Evolutionary conservation across 2,113 vertebrate species (phyloP), one percentile per base, ranked within the genome.

Genomic region (Dromaius novaehollandiae): DNA sequence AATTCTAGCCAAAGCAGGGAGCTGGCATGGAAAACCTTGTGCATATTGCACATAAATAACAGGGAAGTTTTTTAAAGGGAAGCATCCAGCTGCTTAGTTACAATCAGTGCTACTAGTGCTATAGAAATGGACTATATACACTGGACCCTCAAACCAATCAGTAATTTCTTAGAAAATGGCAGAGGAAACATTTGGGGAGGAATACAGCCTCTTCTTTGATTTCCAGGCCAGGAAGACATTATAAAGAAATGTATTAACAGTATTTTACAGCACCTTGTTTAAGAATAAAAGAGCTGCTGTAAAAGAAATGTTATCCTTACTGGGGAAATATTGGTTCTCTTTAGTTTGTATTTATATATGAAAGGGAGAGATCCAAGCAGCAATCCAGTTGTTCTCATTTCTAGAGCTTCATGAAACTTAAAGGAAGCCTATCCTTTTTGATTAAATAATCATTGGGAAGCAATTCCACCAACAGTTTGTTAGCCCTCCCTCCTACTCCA

Each of bases 81-180:
- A 86, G 34, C 50, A 85, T 53, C 64, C n/a, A 7, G 38, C 15
- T 81, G 58, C 51, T 38, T 64, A 64, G 28, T 25, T 70, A 76
- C 8, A 74, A 55, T 76, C 79, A 92, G 48, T 25, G 24, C 53
- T n/a, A 86, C 14, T 32, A 11, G 34, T 90, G 55, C 34, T 70
- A 71, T 24, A 80, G 40, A 82, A 20, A 65, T 30, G 40, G 13
- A 38, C 26, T 56, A 56, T 22, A 20, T 34, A 81, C 92, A 50
- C 32, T 56, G 65, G 78, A 78, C 24, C 64, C 32, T n/a, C 69
- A 74, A 88, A 65, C 4, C 20, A 85, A 36, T 66, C 70, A 88
- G 74, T 21, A 70, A 74, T 80, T 88, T 93, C 79, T 90, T 60
- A 42, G 60, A 71, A 97, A 96, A 92, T 46, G 26, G 86, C 68